Base-by-base conservation (phyloP, 2,113 vertebrate genomes). In the Peromyscus californicus region DNA sequence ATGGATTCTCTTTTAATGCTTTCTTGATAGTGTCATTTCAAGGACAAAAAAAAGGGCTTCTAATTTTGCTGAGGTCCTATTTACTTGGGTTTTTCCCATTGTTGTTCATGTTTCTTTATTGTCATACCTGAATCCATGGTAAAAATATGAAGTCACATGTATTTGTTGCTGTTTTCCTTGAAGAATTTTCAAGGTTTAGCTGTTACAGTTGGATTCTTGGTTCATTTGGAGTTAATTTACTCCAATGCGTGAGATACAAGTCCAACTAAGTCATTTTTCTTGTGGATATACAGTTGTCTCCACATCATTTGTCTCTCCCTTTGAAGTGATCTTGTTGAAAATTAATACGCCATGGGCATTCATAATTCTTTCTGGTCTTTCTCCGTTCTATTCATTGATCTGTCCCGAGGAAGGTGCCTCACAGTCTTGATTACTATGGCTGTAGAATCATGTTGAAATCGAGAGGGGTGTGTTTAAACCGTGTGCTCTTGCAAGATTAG, bases 271-370 rank as follows among this genome's bases (percentile, higher is more conserved):
- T 39, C 74, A 17, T 94, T 86, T 91, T 29, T 22, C 22, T 63
- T 69, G n/a, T 83, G 21, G 79, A 69, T 17, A 21, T 45, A 42
- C 51, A 74, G 51, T 59, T 72, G 33, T 70, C 42, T 3, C 29
- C 31, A 87, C 45, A 70, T 87, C 65, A 36, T 65, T 89, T 72
- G 48, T 72, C 45, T 72, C 33, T 57, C 67, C 22, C 45, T 72
- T 89, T 89, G 67, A 57, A 89, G 36, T 89, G 48, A 54, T 72
- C 48, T 87, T 87, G 45, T 69, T 87, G 87, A 89, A 89, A 74
- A 74, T 59, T 39, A 89, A 70, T 89, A 72, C 51, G 59, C 6
- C 48, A 42, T 42, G 36, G 36, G 36, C 15, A 0, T 54, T 10
- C 69, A 89, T 51, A 72, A n/a, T 88, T 72, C 33, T 54, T 51